Conservation (phyloP, 2,888 invertebrate species). For the Synanthedon myopaeformis region DNA sequence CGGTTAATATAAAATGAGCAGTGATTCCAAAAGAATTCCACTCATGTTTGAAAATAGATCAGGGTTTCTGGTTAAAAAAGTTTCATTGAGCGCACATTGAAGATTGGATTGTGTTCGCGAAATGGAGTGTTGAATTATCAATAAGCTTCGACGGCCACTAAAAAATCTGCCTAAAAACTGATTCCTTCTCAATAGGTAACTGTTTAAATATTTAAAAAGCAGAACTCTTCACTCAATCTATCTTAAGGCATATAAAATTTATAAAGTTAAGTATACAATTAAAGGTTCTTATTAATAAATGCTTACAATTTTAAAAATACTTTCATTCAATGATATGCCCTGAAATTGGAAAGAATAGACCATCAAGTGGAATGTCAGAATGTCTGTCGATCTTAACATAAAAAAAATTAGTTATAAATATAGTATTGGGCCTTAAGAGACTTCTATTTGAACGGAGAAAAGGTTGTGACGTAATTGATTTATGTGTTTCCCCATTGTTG, state of each 20-base stretch:
- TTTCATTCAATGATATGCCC: no score
- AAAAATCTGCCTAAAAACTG: background rate
- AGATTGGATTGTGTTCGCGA: background rate
- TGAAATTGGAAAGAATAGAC: no score
- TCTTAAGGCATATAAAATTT: background rate
- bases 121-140: background rate
- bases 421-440: background rate
- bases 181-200: background rate
- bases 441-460: background rate
- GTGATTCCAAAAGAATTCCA: no score
- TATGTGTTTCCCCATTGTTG: conserved; percentile 3
- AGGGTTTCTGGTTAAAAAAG: no score
- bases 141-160: background rate
- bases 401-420: no score
- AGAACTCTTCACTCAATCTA: background rate
- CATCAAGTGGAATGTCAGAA: no score
- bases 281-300: background rate
- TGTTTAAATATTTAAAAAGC: background rate
- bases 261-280: background rate
- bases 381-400: no score
- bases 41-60: no score
- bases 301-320: no score
- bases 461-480: conserved; percentile 1
- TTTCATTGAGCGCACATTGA: background rate
- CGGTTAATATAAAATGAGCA: no score